These are phyloP conservation scores for Sebastes cheni DNA, from an alignment of 2,797 vertebrate genomes.

Conservation along the genomic window DNA sequence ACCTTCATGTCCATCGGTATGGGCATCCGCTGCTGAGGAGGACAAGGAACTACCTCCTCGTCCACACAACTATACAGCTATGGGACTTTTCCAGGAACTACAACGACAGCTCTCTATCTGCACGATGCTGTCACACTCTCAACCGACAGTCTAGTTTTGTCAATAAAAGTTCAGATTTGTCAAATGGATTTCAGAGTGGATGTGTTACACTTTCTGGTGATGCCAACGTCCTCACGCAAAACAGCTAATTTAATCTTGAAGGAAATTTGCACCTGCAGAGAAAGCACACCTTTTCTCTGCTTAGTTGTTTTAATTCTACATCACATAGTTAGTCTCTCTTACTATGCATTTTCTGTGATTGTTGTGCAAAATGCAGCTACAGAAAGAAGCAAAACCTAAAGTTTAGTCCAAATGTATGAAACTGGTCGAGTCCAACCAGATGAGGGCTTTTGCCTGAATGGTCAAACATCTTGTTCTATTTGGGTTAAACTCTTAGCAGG, in stretches of 20 bases:
- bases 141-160: constrained; percentile 36
- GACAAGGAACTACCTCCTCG: background rate
- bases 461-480: background rate
- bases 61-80: constrained; percentile 10
- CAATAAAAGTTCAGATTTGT: constrained; percentile 62
- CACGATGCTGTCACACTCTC: background rate
- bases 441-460: background rate
- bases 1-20: constrained; percentile 99
- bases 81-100: constrained; percentile 53
- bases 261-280: background rate
- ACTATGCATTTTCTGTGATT: background rate
- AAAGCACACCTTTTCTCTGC: background rate
- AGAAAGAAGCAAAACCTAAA: background rate
- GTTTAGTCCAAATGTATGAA: background rate
- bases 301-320: background rate
- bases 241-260: background rate
- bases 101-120: background rate
- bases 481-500: background rate
- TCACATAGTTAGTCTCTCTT: background rate
- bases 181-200: constrained; percentile 13
- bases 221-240: no score
- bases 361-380: background rate
- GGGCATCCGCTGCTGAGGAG: constrained; percentile 94
- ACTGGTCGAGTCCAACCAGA: background rate
- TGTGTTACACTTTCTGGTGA: constrained; percentile 9